A percentile compares a stretch with the other conserved stretches of the same genome.
These are phyloP conservation scores for Allygus modestus DNA, from an alignment of 2,888 invertebrate genomes.

Conservation along the genomic window DNA sequence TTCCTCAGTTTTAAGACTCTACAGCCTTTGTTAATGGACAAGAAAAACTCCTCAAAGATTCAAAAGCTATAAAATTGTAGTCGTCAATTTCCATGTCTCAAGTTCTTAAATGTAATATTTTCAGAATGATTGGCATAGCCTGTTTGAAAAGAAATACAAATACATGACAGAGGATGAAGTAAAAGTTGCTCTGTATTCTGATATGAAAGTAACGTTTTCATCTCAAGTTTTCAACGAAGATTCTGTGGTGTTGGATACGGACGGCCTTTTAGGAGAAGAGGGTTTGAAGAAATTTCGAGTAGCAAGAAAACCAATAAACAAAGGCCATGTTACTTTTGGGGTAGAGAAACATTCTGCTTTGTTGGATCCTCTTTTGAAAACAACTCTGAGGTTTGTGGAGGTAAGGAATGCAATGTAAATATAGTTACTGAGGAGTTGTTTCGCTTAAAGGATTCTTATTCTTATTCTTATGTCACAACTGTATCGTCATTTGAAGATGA, in stretches of 20 bases:
- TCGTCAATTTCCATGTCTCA: no score
- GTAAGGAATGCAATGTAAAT: neutral
- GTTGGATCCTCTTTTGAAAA: conserved; percentile 1
- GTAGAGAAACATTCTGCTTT: conserved; percentile 24
- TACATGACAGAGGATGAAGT: conserved; percentile 11
- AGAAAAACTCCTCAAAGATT: no score
- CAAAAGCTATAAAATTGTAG: no score
- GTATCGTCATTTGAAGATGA: no score
- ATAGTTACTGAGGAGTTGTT: no score
- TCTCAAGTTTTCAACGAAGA: neutral
- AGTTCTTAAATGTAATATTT: neutral
- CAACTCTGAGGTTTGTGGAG: conserved; percentile 12
- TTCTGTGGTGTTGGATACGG: neutral
- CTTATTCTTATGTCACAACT: no score
- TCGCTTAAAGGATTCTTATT: no score
- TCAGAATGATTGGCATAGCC: neutral
- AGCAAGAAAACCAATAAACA: neutral
- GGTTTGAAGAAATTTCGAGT: neutral
- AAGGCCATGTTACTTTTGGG: conserved; percentile 2
- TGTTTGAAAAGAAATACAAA: conserved; percentile 8
- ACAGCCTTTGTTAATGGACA: no score
- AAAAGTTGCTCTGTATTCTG: neutral
- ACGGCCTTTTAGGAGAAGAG: neutral
- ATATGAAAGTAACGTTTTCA: neutral
- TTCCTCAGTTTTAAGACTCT: no score